phyloP scores from a whole-genome alignment of 2,797 vertebrate species.

The Valencia hispanica region DNA sequence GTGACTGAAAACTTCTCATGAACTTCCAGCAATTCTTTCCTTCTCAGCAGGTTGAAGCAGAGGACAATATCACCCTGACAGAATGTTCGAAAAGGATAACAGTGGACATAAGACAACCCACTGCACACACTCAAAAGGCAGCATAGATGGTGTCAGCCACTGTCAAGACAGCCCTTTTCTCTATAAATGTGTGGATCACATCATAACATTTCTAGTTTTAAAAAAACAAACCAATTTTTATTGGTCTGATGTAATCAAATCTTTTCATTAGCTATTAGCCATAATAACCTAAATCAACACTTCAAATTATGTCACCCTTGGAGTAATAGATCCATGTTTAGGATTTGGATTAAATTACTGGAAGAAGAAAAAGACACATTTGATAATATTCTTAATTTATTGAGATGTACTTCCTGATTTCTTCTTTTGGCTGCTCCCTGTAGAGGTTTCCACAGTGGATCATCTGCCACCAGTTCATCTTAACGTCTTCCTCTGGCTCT shows the following conservation, averaged over 20 bases:
- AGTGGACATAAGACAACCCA: conserved; percentile 14
- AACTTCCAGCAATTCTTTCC: conserved; percentile 76
- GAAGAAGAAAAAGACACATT: not conserved
- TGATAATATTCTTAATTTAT: not conserved
- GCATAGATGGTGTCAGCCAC: no score
- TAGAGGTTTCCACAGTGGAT: no score
- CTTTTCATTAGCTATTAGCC: not conserved
- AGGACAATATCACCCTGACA: conserved; percentile 60
- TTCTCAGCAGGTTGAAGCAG: conserved; percentile 59
- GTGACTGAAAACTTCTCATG: conserved; percentile 36
- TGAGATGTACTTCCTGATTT: not conserved
- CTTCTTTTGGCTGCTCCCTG: not conserved
- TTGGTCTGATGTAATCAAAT: not conserved
- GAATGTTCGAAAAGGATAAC: not conserved
- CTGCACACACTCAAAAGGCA: no score
- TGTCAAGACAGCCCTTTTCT: no score
- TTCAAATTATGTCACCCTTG: not conserved
- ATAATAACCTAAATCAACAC: not conserved
- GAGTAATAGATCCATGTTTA: no score
- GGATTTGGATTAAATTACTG: not conserved
- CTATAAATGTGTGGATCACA: no score
- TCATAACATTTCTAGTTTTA: no score
- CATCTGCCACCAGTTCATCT: not conserved
- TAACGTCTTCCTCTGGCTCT: not conserved
- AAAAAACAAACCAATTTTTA: no score